phyloP scores from a whole-genome alignment of 53 echinoderm and acorn worm genomes.

The Henricia sp. region DNA sequence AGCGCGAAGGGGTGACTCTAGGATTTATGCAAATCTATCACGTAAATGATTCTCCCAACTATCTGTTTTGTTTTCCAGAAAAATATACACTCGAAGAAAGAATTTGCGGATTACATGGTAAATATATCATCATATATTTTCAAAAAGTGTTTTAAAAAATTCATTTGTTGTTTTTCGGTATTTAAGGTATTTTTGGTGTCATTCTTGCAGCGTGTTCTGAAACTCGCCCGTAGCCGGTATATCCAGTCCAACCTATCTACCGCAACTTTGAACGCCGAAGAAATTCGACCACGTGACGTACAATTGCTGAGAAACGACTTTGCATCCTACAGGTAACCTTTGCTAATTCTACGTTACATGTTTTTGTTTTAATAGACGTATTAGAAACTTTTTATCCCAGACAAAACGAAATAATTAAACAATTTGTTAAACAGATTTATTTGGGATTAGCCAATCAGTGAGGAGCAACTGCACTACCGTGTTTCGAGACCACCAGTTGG shows the following conservation, averaged over 20 bases:
- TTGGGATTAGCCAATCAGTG: neutral
- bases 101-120: conserved; percentile 6
- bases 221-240: conserved; percentile 25
- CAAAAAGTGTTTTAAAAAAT: neutral
- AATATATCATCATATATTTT: neutral
- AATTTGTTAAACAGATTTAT: neutral
- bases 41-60: neutral
- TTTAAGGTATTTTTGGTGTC: neutral
- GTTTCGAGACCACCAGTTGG: too few relatives aligned
- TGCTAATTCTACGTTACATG: neutral
- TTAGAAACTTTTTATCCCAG: neutral
- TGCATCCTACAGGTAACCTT: conserved; percentile 21
- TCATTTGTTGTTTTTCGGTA: too few relatives aligned
- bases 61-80: neutral
- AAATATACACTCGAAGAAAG: neutral
- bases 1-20: too few relatives aligned
- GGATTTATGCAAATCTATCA: too few relatives aligned
- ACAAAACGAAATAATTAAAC: neutral
- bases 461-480: too few relatives aligned
- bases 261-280: conserved; percentile 13
- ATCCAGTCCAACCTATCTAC: conserved; percentile 20
- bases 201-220: conserved; percentile 13
- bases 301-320: conserved; percentile 25
- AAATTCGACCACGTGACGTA: conserved; percentile 14
- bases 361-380: neutral